Evolutionary conservation across 2,797 vertebrate genomes (phyloP).

Genomic region (Spondyliosoma cantharus): DNA sequence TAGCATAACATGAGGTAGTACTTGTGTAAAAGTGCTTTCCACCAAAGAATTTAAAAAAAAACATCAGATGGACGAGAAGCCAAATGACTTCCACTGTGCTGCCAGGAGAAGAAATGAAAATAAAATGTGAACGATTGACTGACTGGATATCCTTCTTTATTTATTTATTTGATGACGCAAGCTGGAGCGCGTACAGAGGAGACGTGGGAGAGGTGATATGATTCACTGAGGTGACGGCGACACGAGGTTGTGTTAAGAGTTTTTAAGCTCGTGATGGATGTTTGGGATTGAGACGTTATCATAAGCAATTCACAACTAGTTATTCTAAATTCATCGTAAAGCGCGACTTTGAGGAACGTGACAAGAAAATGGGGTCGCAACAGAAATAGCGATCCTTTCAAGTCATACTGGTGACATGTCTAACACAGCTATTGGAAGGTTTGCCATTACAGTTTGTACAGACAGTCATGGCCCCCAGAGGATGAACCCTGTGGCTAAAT

Average conservation of each 20-base stretch:
- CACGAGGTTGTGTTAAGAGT: constrained; percentile 54
- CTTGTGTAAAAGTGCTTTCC: not conserved
- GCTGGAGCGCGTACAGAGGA: constrained; percentile 44
- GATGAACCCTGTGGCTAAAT: too few relatives aligned
- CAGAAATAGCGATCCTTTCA: not conserved
- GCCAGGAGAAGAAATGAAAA: constrained; percentile 28
- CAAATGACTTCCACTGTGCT: constrained; percentile 5
- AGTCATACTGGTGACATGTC: not conserved
- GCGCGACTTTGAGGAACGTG: not conserved
- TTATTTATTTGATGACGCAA: constrained; percentile 62
- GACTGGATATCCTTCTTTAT: constrained; percentile 36
- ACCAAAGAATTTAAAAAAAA: not conserved
- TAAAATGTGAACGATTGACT: constrained; percentile 40
- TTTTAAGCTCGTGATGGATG: constrained; percentile 53
- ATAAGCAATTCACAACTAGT: not conserved
- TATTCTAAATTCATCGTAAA: not conserved
- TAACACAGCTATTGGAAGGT: too few relatives aligned
- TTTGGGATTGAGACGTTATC: constrained; percentile 54
- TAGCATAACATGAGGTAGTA: not conserved
- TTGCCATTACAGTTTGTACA: too few relatives aligned
- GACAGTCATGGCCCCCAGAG: too few relatives aligned
- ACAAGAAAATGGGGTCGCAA: not conserved
- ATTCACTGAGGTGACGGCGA: constrained; percentile 63
- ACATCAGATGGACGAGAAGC: not conserved
- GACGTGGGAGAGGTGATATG: constrained; percentile 72